Percentiles rank a stretch among this genome's conserved stretches.
These are phyloP conservation scores for Myiagra hebetior DNA, from an alignment of 2,113 vertebrate genomes.

Conservation along the genomic window DNA sequence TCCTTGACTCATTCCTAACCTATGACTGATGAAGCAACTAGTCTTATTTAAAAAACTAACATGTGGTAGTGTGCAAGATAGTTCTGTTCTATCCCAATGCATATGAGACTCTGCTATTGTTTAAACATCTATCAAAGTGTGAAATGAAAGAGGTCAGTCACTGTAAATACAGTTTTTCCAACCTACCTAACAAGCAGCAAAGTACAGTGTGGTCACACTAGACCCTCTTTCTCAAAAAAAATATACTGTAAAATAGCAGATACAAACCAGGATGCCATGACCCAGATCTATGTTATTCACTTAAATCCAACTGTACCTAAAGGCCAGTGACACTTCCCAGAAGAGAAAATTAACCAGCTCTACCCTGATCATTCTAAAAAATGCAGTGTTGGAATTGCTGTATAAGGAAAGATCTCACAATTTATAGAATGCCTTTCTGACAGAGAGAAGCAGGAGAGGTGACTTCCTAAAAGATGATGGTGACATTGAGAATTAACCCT, in stretches of 20 bases:
- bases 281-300: neutral
- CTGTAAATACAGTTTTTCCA: neutral
- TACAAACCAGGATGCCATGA: neutral
- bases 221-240: neutral
- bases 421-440: neutral
- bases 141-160: neutral
- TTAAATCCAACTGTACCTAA: neutral
- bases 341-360: neutral
- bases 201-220: neutral
- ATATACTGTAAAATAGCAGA: neutral
- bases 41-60: neutral
- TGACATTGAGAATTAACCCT: neutral
- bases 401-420: neutral
- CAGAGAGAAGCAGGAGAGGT: neutral
- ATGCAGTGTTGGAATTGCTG: neutral
- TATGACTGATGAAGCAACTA: neutral
- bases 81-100: neutral
- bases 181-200: neutral
- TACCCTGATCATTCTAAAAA: neutral
- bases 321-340: neutral
- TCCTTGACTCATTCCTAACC: neutral
- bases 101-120: neutral
- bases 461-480: neutral
- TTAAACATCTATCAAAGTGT: neutral
- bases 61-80: neutral